These are phyloP conservation scores for Oxystoma pomonae DNA, from an alignment of 2,888 invertebrate genomes.

Conservation along the genomic window DNA sequence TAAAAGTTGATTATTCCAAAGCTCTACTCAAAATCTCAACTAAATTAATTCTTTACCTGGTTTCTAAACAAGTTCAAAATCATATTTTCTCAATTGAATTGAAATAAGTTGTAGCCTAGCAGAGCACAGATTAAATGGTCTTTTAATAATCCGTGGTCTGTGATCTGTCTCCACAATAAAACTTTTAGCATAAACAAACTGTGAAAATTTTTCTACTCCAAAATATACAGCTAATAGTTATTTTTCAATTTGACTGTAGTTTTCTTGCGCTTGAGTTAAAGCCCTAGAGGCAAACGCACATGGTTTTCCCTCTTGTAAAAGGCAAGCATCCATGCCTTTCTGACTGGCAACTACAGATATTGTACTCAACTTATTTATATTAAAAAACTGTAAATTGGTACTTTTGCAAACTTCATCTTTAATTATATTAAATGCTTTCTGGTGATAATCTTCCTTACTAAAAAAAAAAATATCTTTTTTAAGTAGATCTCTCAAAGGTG, in stretches of 20 bases:
- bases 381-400: constrained; percentile 24
- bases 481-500: constrained; percentile 17
- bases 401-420: constrained; percentile 11
- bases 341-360: constrained; percentile 31
- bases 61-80: constrained; percentile 19
- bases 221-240: too few species aligned
- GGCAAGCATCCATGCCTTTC: constrained; percentile 29
- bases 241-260: too few species aligned
- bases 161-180: constrained; percentile 35
- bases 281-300: too few species aligned
- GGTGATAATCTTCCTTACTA: constrained; percentile 13
- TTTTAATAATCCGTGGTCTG: constrained; percentile 30
- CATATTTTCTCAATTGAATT: constrained; percentile 17
- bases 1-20: constrained; percentile 1
- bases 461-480: constrained; percentile 19
- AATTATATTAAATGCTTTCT: constrained; percentile 15
- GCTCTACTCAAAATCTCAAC: constrained; percentile 10
- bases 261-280: constrained; percentile 29
- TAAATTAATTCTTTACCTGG: constrained; percentile 20
- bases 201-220: constrained; percentile 27
- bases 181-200: constrained; percentile 29
- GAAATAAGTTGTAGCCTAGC: constrained; percentile 26
- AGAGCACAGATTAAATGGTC: constrained; percentile 25
- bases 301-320: constrained; percentile 32
- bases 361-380: constrained; percentile 18